Evolutionary conservation across 2,797 vertebrate genomes (phyloP), one percentile per base, ranked within the genome.

Genomic region (Ceyx erithaca): DNA sequence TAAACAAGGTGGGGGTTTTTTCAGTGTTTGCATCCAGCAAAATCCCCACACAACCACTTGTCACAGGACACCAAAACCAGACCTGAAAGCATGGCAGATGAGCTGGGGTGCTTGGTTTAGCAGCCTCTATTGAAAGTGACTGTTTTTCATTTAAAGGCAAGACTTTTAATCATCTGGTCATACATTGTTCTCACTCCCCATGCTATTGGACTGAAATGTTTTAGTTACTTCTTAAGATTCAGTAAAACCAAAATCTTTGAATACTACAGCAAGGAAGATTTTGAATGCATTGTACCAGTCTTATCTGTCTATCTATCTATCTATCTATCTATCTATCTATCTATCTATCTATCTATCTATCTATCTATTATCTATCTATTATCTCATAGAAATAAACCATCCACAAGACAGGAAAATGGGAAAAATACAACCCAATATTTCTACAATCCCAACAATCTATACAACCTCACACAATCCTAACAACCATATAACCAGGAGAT

Each of bases 141-240:
- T 52, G 31, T 25, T 62, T 78, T 21, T 76, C 15, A 7, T 51
- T 89, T 68, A 66, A 85, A 96, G 83, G 37, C 45, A 43, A 76
- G 91, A 84, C 49, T 84, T 86, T 93, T 78, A 89, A 70, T 95
- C 70, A 75, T 90, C 58, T 81, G 63, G 33, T 64, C 4, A 23
- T 64, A 77, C 72, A 70, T 73, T 80, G 81, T 95, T 93, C 80
- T 90, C 59, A 68, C 68, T 90, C 92, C 71, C 86, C 71, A 80
- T 68, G 49, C 81, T 84, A 26, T 68, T 64, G 87, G 62, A 70
- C 28, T 41, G 73, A 82, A 46, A 86, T 15, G 37, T 66, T 93
- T 83, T 54, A 58, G 63, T 62, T 57, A 57, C 93, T 95, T 86
- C 68, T 18, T 77, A 49, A 40, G 64, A 68, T 19, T 28, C 3